Percentiles rank a stretch among this genome's conserved stretches.
Conservation (phyloP, 2,797 vertebrate species). For the Pseudomugil tenellus region DNA sequence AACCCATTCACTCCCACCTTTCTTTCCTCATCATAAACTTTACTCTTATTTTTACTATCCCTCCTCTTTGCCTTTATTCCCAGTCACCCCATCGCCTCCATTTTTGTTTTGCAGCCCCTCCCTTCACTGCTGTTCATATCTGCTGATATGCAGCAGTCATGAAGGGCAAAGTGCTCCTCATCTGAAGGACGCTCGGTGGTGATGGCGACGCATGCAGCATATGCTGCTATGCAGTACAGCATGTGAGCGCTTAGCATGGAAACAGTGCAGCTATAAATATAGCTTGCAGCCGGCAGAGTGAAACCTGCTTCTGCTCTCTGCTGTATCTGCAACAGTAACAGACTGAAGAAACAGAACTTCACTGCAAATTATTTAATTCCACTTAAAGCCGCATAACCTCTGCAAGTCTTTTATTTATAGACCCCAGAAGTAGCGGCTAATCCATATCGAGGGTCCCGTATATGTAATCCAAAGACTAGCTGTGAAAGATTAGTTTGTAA, state of each 20-base stretch:
- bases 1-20: background rate
- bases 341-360: slow-evolving; percentile 18
- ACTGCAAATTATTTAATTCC: slow-evolving; percentile 26
- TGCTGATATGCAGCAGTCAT: slow-evolving; percentile 64
- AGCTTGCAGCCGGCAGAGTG: slow-evolving; percentile 8
- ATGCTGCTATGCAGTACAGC: slow-evolving; percentile 57
- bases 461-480: slow-evolving; percentile 12
- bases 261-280: slow-evolving; percentile 72
- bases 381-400: slow-evolving; percentile 27
- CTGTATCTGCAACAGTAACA: slow-evolving; percentile 34
- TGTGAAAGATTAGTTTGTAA: background rate
- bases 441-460: slow-evolving; percentile 5
- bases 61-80: slow-evolving; percentile 21
- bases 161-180: slow-evolving; percentile 55
- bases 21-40: background rate
- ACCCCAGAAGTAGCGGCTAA: slow-evolving; percentile 11
- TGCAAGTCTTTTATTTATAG: slow-evolving; percentile 40
- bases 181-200: slow-evolving; percentile 59
- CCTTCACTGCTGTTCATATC: slow-evolving; percentile 36
- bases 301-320: slow-evolving; percentile 24
- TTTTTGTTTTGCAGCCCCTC: slow-evolving; percentile 30
- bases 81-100: slow-evolving; percentile 38
- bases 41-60: background rate
- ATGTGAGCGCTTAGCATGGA: slow-evolving; percentile 58
- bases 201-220: slow-evolving; percentile 42